Conservation (phyloP, 2,888 invertebrate species). For the Drosophila leonis region DNA sequence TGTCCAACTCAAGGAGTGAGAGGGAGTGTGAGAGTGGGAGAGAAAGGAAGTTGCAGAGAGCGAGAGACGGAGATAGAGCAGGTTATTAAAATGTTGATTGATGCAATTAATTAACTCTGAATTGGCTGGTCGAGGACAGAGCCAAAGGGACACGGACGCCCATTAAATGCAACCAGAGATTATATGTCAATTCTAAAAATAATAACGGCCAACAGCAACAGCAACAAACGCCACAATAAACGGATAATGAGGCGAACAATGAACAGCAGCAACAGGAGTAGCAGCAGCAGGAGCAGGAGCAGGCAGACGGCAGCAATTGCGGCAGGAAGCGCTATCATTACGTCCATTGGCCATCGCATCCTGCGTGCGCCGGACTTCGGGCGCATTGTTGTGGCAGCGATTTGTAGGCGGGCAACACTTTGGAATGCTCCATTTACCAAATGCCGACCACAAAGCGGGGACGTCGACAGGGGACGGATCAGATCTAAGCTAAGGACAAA, state of each 20-base stretch:
- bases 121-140: slow-evolving; percentile 21
- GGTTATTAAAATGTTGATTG: slow-evolving; percentile 12
- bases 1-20: not conserved
- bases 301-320: not conserved
- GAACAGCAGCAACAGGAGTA: not conserved
- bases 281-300: not conserved
- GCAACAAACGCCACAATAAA: slow-evolving; percentile 18
- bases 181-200: slow-evolving; percentile 48
- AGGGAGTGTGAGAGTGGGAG: not conserved
- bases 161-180: slow-evolving; percentile 41
- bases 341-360: slow-evolving; percentile 36
- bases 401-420: slow-evolving; percentile 27
- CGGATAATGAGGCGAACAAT: slow-evolving; percentile 50
- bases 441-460: slow-evolving; percentile 16
- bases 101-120: slow-evolving; percentile 46
- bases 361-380: slow-evolving; percentile 22
- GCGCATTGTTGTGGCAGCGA: slow-evolving; percentile 28
- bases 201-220: slow-evolving; percentile 25
- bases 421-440: slow-evolving; percentile 36
- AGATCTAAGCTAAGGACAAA: slow-evolving; percentile 10
- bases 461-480: not conserved
- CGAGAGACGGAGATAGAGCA: not conserved
- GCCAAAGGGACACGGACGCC: slow-evolving; percentile 18
- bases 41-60: not conserved
- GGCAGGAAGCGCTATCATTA: slow-evolving; percentile 51